Conservation (phyloP, 2,113 vertebrate species). For the Heloderma charlesbogerti region DNA sequence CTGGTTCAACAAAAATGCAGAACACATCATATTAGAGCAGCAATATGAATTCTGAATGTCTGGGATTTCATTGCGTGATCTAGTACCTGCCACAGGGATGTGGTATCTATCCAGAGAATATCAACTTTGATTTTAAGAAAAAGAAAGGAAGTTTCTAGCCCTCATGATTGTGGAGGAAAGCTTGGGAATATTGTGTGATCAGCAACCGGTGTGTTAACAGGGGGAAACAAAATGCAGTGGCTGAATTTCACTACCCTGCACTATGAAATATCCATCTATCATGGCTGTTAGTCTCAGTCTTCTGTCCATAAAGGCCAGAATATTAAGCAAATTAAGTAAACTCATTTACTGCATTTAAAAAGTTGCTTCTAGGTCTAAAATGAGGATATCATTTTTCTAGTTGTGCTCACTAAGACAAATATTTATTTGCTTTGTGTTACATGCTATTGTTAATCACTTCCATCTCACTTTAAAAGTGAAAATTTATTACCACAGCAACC, state of each 20-base stretch:
- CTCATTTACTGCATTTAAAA: background rate
- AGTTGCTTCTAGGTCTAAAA: background rate
- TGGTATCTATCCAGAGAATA: too few relatives aligned
- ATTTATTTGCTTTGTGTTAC: background rate
- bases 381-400: background rate
- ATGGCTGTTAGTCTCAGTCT: background rate
- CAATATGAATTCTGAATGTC: conserved; percentile 19
- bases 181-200: background rate
- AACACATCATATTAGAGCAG: background rate
- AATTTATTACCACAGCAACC: background rate
- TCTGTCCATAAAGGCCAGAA: too few relatives aligned
- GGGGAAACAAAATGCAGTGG: background rate
- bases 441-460: background rate
- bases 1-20: rapidly evolving
- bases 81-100: background rate
- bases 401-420: background rate
- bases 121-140: background rate
- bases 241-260: background rate
- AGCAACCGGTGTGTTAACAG: background rate
- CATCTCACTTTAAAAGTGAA: background rate
- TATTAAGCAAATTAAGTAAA: background rate
- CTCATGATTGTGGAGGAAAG: background rate
- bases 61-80: background rate
- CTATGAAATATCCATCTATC: background rate
- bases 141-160: background rate